Conservation (phyloP, 1,140 invertebrate genomes). For the Tribolium madens region DNA sequence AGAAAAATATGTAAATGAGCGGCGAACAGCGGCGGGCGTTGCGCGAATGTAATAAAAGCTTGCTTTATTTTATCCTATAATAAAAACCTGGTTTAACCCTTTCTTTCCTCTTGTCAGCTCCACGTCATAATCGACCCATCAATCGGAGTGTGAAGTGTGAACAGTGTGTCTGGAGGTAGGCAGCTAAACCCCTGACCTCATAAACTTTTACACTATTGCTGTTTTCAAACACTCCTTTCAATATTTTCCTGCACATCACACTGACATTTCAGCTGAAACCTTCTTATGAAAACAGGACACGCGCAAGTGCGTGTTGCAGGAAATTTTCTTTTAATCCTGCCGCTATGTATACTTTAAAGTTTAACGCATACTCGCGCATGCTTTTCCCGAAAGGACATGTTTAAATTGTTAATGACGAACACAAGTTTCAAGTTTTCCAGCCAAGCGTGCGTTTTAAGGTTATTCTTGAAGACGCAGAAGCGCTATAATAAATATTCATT, state of each 20-base stretch:
- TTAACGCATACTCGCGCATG: constrained; percentile 34
- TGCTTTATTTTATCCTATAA: constrained; percentile 2
- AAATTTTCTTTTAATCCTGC: constrained; percentile 33
- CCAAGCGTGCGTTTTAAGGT: constrained; percentile 23
- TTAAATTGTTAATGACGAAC: constrained; percentile 36
- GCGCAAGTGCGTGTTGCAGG: constrained; percentile 34
- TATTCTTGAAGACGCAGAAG: constrained; percentile 14
- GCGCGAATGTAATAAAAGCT: constrained; percentile 18
- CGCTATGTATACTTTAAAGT: constrained; percentile 30
- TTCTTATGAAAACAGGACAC: constrained; percentile 35
- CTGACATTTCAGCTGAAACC: constrained; percentile 21
- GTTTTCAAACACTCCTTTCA: constrained; percentile 16
- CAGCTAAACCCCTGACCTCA: constrained; percentile 27
- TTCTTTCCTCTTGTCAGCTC: constrained; percentile 28
- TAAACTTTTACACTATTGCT: constrained; percentile 28
- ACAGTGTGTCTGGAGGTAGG: constrained; percentile 7
- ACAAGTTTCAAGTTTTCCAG: constrained; percentile 28
- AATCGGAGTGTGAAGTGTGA: constrained; percentile 36
- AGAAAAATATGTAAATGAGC: constrained; percentile 31
- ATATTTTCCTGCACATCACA: constrained; percentile 25
- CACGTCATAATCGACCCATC: constrained; percentile 28
- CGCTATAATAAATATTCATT: constrained; percentile 39
- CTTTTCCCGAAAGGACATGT: constrained; percentile 25
- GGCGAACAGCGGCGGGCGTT: not conserved
- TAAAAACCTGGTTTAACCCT: constrained; percentile 22